Evolutionary conservation across 2,113 vertebrate genomes (phyloP).

Genomic region (Procapra przewalskii): DNA sequence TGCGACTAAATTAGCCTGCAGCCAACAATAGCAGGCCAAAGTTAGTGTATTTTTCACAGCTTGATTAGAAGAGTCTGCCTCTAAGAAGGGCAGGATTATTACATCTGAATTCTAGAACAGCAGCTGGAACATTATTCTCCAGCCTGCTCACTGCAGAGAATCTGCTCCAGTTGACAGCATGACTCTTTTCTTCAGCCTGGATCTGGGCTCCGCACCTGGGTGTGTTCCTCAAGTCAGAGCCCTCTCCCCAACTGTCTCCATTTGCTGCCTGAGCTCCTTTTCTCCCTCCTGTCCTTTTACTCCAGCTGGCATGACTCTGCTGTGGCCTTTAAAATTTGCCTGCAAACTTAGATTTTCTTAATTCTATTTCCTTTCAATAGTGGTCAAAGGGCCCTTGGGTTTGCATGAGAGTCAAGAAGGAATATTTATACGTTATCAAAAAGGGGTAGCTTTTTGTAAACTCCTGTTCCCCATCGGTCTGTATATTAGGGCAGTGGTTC

Average conservation of each 20-base stretch:
- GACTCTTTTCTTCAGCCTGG: not conserved
- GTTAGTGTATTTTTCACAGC: slow-evolving; percentile 4
- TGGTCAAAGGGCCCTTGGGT: not conserved
- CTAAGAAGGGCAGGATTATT: slow-evolving; percentile 6
- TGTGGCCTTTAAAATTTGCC: slow-evolving; percentile 5
- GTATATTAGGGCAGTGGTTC: not conserved
- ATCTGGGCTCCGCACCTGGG: not conserved
- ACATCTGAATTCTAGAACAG: not conserved
- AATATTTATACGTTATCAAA: not conserved
- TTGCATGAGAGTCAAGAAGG: not conserved
- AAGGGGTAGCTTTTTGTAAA: not conserved
- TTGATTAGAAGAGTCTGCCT: slow-evolving; percentile 5
- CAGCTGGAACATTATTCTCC: not conserved
- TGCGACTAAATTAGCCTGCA: not conserved
- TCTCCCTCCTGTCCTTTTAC: not conserved
- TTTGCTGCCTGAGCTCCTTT: not conserved
- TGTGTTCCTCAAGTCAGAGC: not conserved
- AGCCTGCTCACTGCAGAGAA: not conserved
- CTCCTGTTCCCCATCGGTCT: not conserved
- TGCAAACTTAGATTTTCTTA: slow-evolving; percentile 15
- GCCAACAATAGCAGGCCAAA: slow-evolving; percentile 16
- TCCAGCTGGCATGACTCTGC: not conserved
- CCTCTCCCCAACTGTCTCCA: not conserved
- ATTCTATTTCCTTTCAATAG: not conserved
- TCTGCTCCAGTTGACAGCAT: not conserved